phyloP scores from a whole-genome alignment of 2,888 invertebrate species.

The Conomelus anceps region DNA sequence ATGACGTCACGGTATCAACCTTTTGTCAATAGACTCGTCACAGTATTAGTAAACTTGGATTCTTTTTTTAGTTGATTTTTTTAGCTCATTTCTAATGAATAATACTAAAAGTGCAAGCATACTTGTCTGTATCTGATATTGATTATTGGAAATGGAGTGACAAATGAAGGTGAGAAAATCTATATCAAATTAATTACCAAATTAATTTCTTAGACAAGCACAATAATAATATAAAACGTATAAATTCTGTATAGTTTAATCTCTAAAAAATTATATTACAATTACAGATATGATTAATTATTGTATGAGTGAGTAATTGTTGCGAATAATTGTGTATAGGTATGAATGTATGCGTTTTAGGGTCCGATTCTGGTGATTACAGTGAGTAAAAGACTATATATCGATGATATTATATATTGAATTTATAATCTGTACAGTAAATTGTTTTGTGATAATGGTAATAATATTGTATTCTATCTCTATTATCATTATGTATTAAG shows the following conservation, averaged over 20 bases:
- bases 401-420: neutral
- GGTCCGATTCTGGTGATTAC: neutral
- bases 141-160: neutral
- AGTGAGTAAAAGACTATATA: neutral
- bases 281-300: too few species aligned
- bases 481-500: neutral
- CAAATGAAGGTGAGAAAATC: neutral
- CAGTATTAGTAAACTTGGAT: too few species aligned
- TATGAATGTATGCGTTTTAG: too few species aligned
- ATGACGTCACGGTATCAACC: too few species aligned
- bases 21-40: too few species aligned
- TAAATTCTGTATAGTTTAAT: neutral
- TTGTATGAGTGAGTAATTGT: neutral
- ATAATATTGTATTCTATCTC: neutral
- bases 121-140: neutral
- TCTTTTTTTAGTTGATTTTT: too few species aligned
- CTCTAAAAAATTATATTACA: neutral
- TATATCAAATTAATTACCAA: neutral
- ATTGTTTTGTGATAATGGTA: neutral
- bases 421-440: neutral
- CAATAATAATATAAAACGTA: neutral
- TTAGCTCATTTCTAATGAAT: too few species aligned
- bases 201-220: neutral
- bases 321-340: neutral
- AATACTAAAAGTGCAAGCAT: neutral